These are phyloP conservation scores for Allobates femoralis DNA, from an alignment of 2,797 vertebrate genomes.

Conservation along the genomic window DNA sequence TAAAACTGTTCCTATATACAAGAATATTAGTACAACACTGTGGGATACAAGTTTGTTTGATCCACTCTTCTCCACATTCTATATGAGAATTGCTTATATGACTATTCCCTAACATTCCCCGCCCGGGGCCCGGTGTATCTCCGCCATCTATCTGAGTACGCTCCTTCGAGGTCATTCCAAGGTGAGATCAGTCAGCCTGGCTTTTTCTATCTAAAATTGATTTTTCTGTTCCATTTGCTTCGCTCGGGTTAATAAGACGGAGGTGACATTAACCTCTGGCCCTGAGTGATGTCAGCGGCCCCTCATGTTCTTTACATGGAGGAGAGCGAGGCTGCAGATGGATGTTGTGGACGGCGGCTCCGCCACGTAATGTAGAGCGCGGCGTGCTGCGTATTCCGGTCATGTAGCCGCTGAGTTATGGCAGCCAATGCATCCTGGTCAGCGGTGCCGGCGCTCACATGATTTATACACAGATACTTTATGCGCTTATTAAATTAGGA, in stretches of 20 bases:
- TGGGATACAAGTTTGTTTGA: background rate
- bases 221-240: conserved; percentile 51
- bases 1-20: too few relatives aligned
- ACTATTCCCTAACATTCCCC: background rate
- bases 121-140: background rate
- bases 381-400: conserved; percentile 18
- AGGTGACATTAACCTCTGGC: conserved; percentile 46
- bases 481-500: conserved; percentile 58
- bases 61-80: too few relatives aligned
- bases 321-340: background rate
- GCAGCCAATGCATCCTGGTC: conserved; percentile 45
- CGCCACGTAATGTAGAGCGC: too few relatives aligned
- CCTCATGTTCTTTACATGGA: background rate
- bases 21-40: background rate
- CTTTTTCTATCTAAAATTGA: conserved; percentile 35
- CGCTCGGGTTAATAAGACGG: background rate
- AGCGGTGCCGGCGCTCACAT: conserved; percentile 37
- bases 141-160: background rate
- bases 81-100: background rate
- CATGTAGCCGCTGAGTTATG: conserved; percentile 47
- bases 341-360: background rate
- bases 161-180: background rate
- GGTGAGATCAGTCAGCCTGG: conserved; percentile 17
- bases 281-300: background rate
- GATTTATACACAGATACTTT: conserved; percentile 61